A percentile compares a stretch with the other conserved stretches of the same genome.
Evolutionary conservation across 2,113 vertebrate genomes (phyloP).

Genomic region (Todiramphus chloris): DNA sequence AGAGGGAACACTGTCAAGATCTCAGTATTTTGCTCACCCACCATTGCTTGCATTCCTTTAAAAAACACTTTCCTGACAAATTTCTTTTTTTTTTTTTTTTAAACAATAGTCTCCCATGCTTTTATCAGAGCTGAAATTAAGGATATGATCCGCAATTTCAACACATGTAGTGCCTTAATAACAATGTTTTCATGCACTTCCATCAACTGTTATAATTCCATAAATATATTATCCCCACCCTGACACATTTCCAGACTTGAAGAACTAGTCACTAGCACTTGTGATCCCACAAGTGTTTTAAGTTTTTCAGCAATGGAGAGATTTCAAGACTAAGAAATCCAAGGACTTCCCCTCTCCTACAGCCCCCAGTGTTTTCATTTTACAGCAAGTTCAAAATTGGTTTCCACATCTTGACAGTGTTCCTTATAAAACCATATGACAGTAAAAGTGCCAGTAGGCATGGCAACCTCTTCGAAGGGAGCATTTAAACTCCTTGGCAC

Average conservation of each 20-base stretch:
- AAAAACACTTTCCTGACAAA: constrained; percentile 54
- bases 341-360: constrained; percentile 53
- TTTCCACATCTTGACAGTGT: constrained; percentile 83
- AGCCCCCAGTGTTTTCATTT: constrained; percentile 63
- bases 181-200: constrained; percentile 59
- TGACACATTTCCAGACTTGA: constrained; percentile 29
- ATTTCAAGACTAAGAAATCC: constrained; percentile 53
- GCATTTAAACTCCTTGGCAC: constrained; percentile 79
- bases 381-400: constrained; percentile 47
- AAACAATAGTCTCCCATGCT: background rate
- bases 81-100: background rate
- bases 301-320: constrained; percentile 73
- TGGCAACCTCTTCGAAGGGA: constrained; percentile 83
- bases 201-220: background rate
- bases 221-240: background rate
- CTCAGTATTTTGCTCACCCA: constrained; percentile 69
- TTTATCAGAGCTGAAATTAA: constrained; percentile 61
- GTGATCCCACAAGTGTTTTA: constrained; percentile 69
- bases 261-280: constrained; percentile 60
- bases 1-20: constrained; percentile 83
- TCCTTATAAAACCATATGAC: constrained; percentile 82
- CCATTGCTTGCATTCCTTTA: constrained; percentile 70
- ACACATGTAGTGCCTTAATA: constrained; percentile 20
- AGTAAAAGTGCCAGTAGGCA: constrained; percentile 82
- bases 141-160: constrained; percentile 62